phyloP scores from a whole-genome alignment of 1,140 invertebrate species.

The Asobara japonica region DNA sequence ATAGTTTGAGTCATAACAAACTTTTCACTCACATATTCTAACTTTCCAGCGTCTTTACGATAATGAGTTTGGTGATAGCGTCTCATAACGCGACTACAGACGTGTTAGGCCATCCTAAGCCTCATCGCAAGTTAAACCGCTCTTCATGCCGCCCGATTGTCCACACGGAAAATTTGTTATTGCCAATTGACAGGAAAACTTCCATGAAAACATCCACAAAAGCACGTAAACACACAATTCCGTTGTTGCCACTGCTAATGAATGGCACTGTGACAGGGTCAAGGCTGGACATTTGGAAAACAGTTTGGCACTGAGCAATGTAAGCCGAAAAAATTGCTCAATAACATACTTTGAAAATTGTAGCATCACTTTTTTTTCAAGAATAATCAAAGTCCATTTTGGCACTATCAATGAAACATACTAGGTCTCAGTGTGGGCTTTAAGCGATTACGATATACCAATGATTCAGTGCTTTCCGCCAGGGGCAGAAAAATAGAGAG shows the following conservation, averaged over 20 bases:
- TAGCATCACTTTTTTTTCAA: slow-evolving; percentile 9
- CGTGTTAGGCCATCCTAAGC: too few relatives aligned
- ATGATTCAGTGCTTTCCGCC: background rate
- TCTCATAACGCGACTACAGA: too few relatives aligned
- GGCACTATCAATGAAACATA: background rate
- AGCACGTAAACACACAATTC: background rate
- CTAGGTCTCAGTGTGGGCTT: background rate
- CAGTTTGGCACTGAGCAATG: background rate
- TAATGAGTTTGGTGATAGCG: too few relatives aligned
- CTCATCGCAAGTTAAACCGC: background rate
- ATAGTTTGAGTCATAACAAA: too few relatives aligned
- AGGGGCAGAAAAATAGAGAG: background rate
- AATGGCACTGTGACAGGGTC: background rate
- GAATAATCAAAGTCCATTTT: slow-evolving; percentile 22
- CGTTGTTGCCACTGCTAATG: background rate
- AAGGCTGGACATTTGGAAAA: background rate
- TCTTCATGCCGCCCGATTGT: background rate
- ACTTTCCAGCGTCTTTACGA: too few relatives aligned
- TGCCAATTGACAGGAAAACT: background rate
- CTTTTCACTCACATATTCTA: too few relatives aligned
- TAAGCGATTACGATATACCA: background rate
- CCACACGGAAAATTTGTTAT: background rate
- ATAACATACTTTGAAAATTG: background rate
- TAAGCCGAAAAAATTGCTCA: background rate
- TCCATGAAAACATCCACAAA: background rate